Evolutionary conservation across 1,140 invertebrate species (phyloP).

Genomic region (Augochlora pura): DNA sequence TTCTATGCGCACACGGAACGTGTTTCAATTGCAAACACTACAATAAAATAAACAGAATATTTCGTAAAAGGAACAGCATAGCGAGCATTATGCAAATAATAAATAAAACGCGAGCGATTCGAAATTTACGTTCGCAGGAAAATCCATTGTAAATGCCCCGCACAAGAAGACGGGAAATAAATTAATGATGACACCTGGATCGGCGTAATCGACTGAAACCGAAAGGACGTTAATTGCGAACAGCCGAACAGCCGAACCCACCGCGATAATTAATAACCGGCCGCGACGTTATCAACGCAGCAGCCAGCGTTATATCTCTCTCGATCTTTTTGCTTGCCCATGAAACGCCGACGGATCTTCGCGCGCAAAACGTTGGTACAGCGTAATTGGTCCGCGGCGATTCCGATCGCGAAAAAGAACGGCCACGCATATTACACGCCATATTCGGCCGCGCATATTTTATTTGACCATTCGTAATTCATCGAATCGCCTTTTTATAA

Average conservation of each 20-base stretch:
- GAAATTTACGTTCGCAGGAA: background rate
- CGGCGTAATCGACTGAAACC: slow-evolving; percentile 73
- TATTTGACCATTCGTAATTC: slow-evolving; percentile 15
- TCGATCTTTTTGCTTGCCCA: background rate
- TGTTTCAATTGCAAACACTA: too few relatives aligned
- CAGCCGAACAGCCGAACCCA: slow-evolving; percentile 70
- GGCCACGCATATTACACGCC: background rate
- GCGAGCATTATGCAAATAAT: too few relatives aligned
- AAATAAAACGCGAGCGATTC: background rate
- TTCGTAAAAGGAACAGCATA: too few relatives aligned
- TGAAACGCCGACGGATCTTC: background rate
- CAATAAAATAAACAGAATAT: too few relatives aligned
- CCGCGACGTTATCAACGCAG: slow-evolving; percentile 69
- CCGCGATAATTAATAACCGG: slow-evolving; percentile 73
- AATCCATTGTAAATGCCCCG: slow-evolving; percentile 19
- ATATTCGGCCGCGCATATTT: slow-evolving; percentile 9
- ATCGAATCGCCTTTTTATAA: slow-evolving; percentile 20
- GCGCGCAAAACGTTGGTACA: background rate
- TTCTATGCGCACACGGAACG: too few relatives aligned
- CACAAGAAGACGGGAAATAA: slow-evolving; percentile 48
- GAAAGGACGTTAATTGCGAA: slow-evolving; percentile 77
- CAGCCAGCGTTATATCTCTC: slow-evolving; percentile 36
- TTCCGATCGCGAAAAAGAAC: slow-evolving; percentile 5
- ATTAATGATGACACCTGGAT: slow-evolving; percentile 69
- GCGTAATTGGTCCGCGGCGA: slow-evolving; percentile 16